Evolutionary conservation across 2,113 vertebrate genomes (phyloP).

Genomic region (Bungarus multicinctus): DNA sequence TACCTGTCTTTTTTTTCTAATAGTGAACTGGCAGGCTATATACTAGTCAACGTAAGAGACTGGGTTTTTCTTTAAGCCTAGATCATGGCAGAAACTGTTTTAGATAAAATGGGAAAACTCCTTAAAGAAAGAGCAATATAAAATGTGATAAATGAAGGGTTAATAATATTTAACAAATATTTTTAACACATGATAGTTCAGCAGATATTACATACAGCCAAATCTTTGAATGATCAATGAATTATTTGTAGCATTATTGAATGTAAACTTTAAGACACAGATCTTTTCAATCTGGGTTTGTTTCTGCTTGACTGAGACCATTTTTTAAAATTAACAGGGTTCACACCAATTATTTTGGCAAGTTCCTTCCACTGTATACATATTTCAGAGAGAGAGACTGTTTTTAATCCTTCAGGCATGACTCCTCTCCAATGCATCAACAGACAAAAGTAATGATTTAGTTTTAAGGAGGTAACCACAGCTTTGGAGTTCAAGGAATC

Average conservation of each 20-base stretch:
- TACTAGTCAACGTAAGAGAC: not conserved
- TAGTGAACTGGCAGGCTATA: not conserved
- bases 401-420: constrained; percentile 47
- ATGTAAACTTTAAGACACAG: not conserved
- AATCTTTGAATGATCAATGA: not conserved
- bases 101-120: not conserved
- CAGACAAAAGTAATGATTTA: not conserved
- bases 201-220: not conserved
- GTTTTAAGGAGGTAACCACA: not conserved
- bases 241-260: not conserved
- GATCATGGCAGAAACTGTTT: not conserved
- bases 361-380: constrained; percentile 32
- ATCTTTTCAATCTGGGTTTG: not conserved
- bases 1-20: not conserved
- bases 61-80: not conserved
- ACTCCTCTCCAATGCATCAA: not conserved
- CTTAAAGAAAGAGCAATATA: not conserved
- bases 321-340: constrained; percentile 50
- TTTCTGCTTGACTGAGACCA: not conserved
- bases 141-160: not conserved
- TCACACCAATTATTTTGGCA: constrained; percentile 53
- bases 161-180: not conserved
- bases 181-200: not conserved
- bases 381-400: constrained; percentile 41
- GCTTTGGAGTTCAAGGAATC: constrained; percentile 11